Base-by-base conservation (phyloP, 1,140 invertebrate species). In the Pseudomyrmex pallidus region DNA sequence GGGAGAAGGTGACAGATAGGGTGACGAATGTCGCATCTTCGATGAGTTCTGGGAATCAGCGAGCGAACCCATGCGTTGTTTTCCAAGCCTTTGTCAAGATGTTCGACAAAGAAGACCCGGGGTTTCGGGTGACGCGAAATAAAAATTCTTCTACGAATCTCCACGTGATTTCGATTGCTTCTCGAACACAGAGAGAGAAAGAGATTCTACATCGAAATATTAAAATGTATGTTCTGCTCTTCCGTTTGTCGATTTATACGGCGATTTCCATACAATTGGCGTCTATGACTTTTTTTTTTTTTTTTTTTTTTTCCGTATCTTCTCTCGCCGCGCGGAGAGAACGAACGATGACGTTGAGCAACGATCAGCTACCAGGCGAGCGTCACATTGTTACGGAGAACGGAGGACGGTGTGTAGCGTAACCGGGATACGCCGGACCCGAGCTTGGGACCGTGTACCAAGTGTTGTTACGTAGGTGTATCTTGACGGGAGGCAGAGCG, bases 381-480 rank as follows among this genome's bases (percentile, higher is more conserved):
- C 73, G 76, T 72, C 85, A 89, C 90, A 90, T 89, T 91, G 90
- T 91, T 90, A 89, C 76, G 80, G 64, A 77, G 72, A 59, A 80
- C 84, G 54, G 64, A 77, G 72, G 62, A 80, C 84, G 54, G 72
- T 85, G 64, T 86, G 86, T 82, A 89, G 84, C 87, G 82, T 91
- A 89, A 90, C 85, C 80, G 62, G 85, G 78, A 87, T 89, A 84
- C 86, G 67, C n/a, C 57, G 20, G 20, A 62, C 67, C 35, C 13
- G 78, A 72, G 59, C 83, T 77, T 68, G 74, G 84, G 73, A 85
- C 77, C 87, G 87, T 85, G 85, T 86, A 83, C 87, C 84, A 84
- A 85, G 78, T 84, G 87, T 85, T 88, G 87, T 86, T 90, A 86
- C 87, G 83, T 87, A 89, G 84, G 84, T 88, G 85, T 87, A 84